Evolutionary conservation across 1,140 invertebrate genomes (phyloP), one percentile per base, ranked within the genome.

Genomic region (Drosophila sturtevanti): DNA sequence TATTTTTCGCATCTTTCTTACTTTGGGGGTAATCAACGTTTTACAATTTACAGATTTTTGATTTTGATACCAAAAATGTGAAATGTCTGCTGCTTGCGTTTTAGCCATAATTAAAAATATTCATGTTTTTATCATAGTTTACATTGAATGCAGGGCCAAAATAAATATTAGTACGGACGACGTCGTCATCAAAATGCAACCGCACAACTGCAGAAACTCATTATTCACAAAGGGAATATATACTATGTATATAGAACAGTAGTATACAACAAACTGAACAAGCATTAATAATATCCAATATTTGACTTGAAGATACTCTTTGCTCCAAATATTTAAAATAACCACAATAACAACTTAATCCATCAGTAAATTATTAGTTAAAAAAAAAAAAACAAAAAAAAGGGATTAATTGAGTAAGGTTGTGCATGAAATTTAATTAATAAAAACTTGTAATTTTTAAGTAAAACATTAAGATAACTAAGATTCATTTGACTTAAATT

Each of bases 41-140:
- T 41, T 48, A 31, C 0, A 18, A 48, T 48, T 48, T 48, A 14
- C 16, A 34, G 34, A 35, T 12, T 34, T 21, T 12, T 10, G 2
- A n/a, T 72, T 73, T 9, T 68, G 64, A 67, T 56, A 68, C 56
- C 55, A 31, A 2, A 24, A 24, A 24, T 24, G 38, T 14, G 12
- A 35, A 48, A 55, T 55, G 12, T 2, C 24, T 21, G 37, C 14
- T 48, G 18, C 24, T 22, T 37, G 38, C 16, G 12, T 58, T 65
- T 66, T 66, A 66, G 41, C 14, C 41, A 68, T 62, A 62, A 75
- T 68, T 75, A 75, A 75, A 75, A 72, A 68, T 31, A 31, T 31
- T 31, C 27, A 31, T 31, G 27, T 31, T 31, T 6, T 31, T 24
- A 4, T 0, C 27, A 31, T 31, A 31, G 27, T 31, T 31, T 31